Base-by-base conservation (phyloP, 2,888 invertebrate genomes). In the Melangyna quadrimaculata region DNA sequence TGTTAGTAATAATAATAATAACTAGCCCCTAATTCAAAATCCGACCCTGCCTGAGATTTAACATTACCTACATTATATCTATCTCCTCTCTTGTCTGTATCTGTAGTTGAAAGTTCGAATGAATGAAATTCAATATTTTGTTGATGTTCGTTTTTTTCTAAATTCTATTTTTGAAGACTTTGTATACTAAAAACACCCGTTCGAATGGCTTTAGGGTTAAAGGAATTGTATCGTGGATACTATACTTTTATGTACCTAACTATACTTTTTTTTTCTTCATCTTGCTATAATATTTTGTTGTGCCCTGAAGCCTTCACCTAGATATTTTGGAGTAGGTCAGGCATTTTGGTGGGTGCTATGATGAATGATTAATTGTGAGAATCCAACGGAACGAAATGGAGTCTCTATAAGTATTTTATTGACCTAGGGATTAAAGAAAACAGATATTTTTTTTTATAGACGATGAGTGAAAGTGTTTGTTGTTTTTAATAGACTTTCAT, bases 231-330 rank as follows among this genome's bases (percentile, higher is more conserved):
- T 69, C 61, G n/a, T n/a, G 14, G 10, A 17, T 63, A 9, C 22
- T n/a, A 24, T 40, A 32, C 7, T 61, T n/a, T 24, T n/a, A 4
- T 57, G 12, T 35, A 61, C 43, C 63, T 57, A 24, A 10, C 51
- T 43, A 71, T 70, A 40, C 59, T 61, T 69, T 63, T 19, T 61
- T 69, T 63, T 19, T 22, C 22, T 51, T 40, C 43, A 19, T 45
- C 3, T 45, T 45, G 10, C 9, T 14, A 14, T 40, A 2, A 5
- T 37, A 35, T 61, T 19, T 32, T 40, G 22, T 40, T 53, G 10
- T 80, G 75, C 79, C 75, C 75, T 80, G 48, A 63, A 77, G 84
- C 80, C 80, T 80, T 84, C 80, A 84, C 84, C 84, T 69, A 84
- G 74, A 74, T 83, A 40, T 17, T 40, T 69, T 55, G 67, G 67